phyloP scores from a whole-genome alignment of 2,888 invertebrate genomes.

The Bombylius major region DNA sequence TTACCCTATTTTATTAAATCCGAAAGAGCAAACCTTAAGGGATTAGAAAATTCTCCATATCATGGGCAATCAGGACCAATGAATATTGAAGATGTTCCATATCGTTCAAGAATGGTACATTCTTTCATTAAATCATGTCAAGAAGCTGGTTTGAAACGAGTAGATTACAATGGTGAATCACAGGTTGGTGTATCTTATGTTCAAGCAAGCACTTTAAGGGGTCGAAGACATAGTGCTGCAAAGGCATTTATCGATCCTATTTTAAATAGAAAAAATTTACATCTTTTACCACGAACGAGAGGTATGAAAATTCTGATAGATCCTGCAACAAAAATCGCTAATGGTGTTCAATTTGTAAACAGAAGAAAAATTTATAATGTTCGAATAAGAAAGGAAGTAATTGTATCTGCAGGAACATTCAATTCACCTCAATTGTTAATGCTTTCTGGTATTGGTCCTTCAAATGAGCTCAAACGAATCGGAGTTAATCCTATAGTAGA shows the following conservation, averaged over 20 bases:
- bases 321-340: slow-evolving; percentile 43
- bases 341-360: slow-evolving; percentile 51
- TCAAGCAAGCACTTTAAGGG: slow-evolving; percentile 43
- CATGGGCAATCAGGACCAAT: slow-evolving; percentile 46
- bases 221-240: slow-evolving; percentile 49
- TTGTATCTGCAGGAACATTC: slow-evolving; percentile 71
- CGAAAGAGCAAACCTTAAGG: slow-evolving; percentile 34
- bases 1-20: slow-evolving; percentile 48
- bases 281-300: slow-evolving; percentile 46
- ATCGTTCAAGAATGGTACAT: slow-evolving; percentile 37
- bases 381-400: slow-evolving; percentile 59
- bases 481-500: slow-evolving; percentile 46
- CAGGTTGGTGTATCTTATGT: slow-evolving; percentile 49
- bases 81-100: slow-evolving; percentile 44
- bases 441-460: slow-evolving; percentile 59
- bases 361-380: slow-evolving; percentile 38
- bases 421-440: slow-evolving; percentile 77
- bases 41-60: slow-evolving; percentile 37
- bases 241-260: slow-evolving; percentile 47
- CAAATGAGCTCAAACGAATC: slow-evolving; percentile 37
- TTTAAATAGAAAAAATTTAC: slow-evolving; percentile 47
- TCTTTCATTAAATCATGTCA: slow-evolving; percentile 47
- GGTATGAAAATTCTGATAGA: slow-evolving; percentile 54
- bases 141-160: slow-evolving; percentile 47
- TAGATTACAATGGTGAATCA: slow-evolving; percentile 51